phyloP scores from a whole-genome alignment of 2,888 invertebrate genomes.

The Adelognathus sp. region DNA sequence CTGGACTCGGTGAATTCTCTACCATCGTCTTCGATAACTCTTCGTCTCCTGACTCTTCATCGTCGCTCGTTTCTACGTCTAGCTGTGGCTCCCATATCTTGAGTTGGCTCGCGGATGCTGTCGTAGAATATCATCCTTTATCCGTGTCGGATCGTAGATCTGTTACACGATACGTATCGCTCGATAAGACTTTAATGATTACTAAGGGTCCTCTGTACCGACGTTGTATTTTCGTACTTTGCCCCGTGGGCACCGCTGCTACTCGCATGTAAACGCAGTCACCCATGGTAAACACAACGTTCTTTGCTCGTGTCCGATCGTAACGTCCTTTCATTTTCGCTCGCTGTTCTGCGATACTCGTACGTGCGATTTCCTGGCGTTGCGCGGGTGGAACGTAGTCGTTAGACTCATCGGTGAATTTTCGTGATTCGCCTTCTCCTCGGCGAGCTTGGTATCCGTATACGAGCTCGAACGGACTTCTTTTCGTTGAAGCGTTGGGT shows the following conservation, averaged over 20 bases:
- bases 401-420: not conserved
- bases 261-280: not conserved
- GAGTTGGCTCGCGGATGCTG: no score
- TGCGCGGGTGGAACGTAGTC: not conserved
- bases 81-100: no score
- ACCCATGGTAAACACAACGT: not conserved
- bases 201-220: not conserved
- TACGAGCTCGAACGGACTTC: slow-evolving; percentile 51
- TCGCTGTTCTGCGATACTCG: not conserved
- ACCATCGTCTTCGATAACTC: no score
- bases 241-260: not conserved
- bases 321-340: not conserved
- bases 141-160: no score
- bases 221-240: not conserved
- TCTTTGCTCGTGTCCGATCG: not conserved
- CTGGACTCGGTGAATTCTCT: no score
- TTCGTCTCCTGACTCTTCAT: no score
- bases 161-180: not conserved
- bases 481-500: slow-evolving; percentile 52
- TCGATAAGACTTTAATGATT: not conserved
- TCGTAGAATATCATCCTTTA: no score
- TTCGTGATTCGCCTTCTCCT: not conserved
- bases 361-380: not conserved
- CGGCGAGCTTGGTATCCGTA: slow-evolving; percentile 23
- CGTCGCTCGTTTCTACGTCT: no score